These are phyloP conservation scores for Canis aureus DNA, from an alignment of 2,113 vertebrate species.

Conservation along the genomic window DNA sequence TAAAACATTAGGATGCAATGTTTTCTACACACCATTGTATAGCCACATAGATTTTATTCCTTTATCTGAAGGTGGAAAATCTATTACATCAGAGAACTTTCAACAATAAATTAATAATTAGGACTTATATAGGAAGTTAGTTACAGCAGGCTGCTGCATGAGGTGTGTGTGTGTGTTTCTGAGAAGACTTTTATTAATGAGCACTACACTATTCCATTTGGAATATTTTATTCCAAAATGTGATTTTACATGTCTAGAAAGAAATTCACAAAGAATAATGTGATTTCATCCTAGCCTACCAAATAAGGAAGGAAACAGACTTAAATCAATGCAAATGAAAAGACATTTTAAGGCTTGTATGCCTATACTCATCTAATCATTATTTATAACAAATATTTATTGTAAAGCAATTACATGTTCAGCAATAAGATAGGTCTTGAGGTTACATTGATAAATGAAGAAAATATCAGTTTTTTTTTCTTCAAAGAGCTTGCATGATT, in stretches of 20 bases:
- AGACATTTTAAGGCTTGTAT: neutral
- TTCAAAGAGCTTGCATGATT: neutral
- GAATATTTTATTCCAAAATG: conserved; percentile 17
- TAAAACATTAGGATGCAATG: neutral
- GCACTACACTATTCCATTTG: neutral
- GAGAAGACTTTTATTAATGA: conserved; percentile 33
- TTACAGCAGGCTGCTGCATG: neutral
- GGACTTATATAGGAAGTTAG: neutral
- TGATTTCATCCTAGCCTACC: neutral
- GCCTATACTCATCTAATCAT: neutral
- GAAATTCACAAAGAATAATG: neutral
- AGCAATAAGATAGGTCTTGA: neutral
- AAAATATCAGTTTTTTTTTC: neutral
- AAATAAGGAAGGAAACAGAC: neutral
- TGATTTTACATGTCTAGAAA: conserved; percentile 28
- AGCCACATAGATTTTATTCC: neutral
- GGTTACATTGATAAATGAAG: neutral
- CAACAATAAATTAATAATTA: conserved; percentile 38
- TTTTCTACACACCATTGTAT: neutral
- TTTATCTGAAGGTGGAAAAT: neutral
- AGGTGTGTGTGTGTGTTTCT: neutral
- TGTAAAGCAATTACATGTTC: neutral
- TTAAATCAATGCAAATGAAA: neutral
- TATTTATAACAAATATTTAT: neutral
- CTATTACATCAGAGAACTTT: neutral